Base-by-base conservation (phyloP, 2,888 invertebrate species). In the Xiphydria camelus region DNA sequence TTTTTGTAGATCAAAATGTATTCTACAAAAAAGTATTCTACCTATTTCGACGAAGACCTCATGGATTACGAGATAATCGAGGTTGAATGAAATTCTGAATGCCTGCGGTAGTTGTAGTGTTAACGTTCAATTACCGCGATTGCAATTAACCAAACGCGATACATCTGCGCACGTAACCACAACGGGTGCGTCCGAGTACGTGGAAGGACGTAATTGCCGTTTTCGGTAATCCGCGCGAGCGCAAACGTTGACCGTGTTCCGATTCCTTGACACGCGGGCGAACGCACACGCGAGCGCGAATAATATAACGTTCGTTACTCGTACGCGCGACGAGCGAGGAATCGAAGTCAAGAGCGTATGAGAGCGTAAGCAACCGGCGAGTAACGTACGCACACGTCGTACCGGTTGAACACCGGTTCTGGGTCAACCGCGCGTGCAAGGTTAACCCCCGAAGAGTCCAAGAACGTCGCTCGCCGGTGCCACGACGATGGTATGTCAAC, bases 221-320 rank as follows among this genome's bases (percentile, higher is more conserved):
- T 56, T 59, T 59, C 42, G 51, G 59, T 48, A 41, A 39, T 41
- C 33, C 29, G 21, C 18, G 34, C 33, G 42, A 38, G 33, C n/a
- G n/a, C n/a, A n/a, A n/a, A n/a, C n/a, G n/a, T n/a, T 38, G 64
- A 49, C 63, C 65, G 51, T 57, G 62, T 65, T 54, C 61, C 57
- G 57, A 66, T 64, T 66, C 65, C 66, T 66, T 65, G 64, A 61
- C 55, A 51, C 39, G 1, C 36, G 15, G 36, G 32, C 19, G 21
- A 38, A 32, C 43, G 32, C 22, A 17, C 15, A 15, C 29, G 15
- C n/a, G n/a, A 44, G 18, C 47, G 38, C 26, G 40, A 32, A 33
- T 39, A n/a, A 10, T 25, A 38, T n/a, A 40, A 5, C 38, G 31
- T 23, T 7, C 21, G 23, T 23, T 14, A 14, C 4, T 22, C 9